Conservation (phyloP, 2,888 invertebrate species). For the Diaprepes abbreviatus region DNA sequence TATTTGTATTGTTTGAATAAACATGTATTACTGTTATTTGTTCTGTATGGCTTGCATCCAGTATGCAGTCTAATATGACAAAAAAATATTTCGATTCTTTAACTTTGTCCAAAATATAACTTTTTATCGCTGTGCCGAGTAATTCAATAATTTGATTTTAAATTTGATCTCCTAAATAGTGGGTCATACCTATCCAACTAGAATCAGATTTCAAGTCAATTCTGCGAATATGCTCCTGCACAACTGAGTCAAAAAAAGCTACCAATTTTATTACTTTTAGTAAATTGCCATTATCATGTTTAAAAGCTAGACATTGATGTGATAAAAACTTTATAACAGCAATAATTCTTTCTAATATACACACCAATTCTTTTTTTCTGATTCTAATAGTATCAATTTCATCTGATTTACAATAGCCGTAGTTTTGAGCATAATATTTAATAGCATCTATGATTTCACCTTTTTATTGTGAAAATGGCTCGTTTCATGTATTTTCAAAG, state of each 20-base stretch:
- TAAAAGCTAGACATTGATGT: too few relatives aligned
- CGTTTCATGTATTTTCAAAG: too few relatives aligned
- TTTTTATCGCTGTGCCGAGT: background rate
- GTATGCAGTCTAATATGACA: conserved; percentile 52
- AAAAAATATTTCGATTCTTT: conserved; percentile 52
- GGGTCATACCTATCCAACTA: conserved; percentile 20
- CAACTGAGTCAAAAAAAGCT: conserved; percentile 17
- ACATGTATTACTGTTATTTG: conserved; percentile 52
- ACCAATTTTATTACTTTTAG: conserved; percentile 33
- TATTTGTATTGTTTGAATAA: too few relatives aligned
- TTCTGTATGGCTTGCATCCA: conserved; percentile 45
- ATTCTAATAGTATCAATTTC: too few relatives aligned
- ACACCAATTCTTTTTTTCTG: too few relatives aligned
- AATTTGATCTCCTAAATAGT: conserved; percentile 37
- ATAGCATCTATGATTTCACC: too few relatives aligned
- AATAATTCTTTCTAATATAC: too few relatives aligned
- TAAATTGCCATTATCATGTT: too few relatives aligned
- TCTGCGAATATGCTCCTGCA: background rate
- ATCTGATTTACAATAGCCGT: too few relatives aligned
- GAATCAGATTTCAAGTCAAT: background rate
- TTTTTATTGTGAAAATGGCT: too few relatives aligned
- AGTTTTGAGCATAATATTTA: too few relatives aligned
- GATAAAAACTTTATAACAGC: too few relatives aligned
- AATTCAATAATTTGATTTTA: conserved; percentile 34
- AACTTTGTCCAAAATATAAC: conserved; percentile 11